Base-by-base conservation (phyloP, 2,888 invertebrate genomes). In the Leptodirus hochenwartii region DNA sequence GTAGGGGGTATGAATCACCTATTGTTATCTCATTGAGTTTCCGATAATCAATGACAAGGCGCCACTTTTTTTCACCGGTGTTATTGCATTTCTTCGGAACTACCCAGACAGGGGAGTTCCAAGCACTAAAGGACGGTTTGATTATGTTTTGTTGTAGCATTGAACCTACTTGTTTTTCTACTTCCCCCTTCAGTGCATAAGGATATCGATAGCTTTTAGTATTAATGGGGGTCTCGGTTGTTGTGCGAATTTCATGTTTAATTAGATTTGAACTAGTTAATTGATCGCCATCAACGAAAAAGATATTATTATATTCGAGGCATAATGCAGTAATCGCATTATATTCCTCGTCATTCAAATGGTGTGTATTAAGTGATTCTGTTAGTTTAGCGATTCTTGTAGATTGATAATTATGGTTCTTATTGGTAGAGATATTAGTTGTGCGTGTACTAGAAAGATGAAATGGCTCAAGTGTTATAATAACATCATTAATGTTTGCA, bases 1-100 rank as follows among this genome's bases (percentile, higher is more conserved):
- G 46, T 15, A 49, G 32, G 2, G 43, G 46, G 15, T 46, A 49
- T 35, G 35, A 41, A 30, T 50, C 47, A 12, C 39, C 39, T 4
- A 46, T 35, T 2, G 44, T 47, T 31, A 41, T 39, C 26, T 43
- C 43, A 32, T 49, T 49, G 1, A 44, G 15, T 30, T 41, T 43
- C 5, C 37, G 20, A 22, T 35, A 42, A 23, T 43, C 42, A 17
- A 41, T 30, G 4, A 43, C 43, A 5, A 42, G 22, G 28, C 41
- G 27, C 41, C 39, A 42, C 35, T 43, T 32, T 11, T 30, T 33
- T 26, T 39, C 34, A 5, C 39, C 39, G 6, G 32, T 31, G 2
- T 34, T 33, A 27, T 41, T 39, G 2, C 32, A 14, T 26, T 43
- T 43, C 31, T 35, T 41, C 5, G 40, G 35, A 5, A 44, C 43